Conservation (phyloP, 1,140 invertebrate species). For the Drosophila insularis region DNA sequence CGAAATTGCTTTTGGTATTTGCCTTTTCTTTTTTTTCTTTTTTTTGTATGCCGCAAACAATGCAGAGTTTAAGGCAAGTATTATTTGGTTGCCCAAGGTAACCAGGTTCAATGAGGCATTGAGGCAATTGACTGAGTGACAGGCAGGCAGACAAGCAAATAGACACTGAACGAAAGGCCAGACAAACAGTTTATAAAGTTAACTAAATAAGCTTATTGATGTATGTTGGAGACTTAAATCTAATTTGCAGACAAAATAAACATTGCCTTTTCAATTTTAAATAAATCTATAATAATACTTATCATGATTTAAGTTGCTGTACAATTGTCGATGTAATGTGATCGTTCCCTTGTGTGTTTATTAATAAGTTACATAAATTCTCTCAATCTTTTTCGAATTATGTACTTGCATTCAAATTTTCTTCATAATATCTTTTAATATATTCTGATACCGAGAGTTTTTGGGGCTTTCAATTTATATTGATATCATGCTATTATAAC, state of each 20-base stretch:
- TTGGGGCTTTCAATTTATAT: slow-evolving; percentile 1
- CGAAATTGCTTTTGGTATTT: slow-evolving; percentile 55
- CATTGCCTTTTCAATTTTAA: background rate
- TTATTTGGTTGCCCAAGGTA: background rate
- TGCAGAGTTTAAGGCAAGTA: background rate
- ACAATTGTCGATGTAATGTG: background rate
- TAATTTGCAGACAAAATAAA: background rate
- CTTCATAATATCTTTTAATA: background rate
- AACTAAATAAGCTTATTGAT: slow-evolving; percentile 11
- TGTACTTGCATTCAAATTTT: too few relatives aligned
- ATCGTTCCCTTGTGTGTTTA: background rate
- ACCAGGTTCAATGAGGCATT: slow-evolving; percentile 3
- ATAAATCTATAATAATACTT: slow-evolving; percentile 45
- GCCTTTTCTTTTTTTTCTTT: background rate
- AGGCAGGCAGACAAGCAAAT: background rate
- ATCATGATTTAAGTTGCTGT: slow-evolving; percentile 4
- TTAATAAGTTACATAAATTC: background rate
- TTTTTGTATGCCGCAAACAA: background rate
- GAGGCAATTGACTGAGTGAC: background rate
- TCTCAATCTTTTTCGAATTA: background rate
- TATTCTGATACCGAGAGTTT: slow-evolving; percentile 1
- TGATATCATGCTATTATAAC: background rate
- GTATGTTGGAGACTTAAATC: background rate
- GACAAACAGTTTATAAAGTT: slow-evolving; percentile 1
- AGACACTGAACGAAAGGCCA: background rate